Conservation (phyloP, 30 jellyfish, hydroid and myxozoan species). For the Morbakka virulenta region DNA sequence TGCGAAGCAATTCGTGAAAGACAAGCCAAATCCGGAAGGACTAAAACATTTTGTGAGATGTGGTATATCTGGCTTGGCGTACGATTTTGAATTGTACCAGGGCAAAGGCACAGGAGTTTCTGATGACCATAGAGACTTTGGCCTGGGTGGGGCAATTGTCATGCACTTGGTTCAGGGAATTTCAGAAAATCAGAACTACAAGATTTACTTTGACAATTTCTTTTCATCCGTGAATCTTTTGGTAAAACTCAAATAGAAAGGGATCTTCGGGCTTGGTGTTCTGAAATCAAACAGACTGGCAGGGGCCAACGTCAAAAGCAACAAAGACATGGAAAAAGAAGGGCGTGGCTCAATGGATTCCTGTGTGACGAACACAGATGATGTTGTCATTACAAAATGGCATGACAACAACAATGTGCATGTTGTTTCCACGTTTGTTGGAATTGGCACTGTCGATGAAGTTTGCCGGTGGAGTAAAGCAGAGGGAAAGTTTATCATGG, state of each 20-base stretch:
- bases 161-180: slow-evolving; percentile 13
- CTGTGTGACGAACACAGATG: too few species aligned
- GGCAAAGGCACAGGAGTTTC: slow-evolving; percentile 31
- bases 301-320: not conserved
- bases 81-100: slow-evolving; percentile 19
- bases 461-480: too few species aligned
- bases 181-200: not conserved
- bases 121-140: slow-evolving; percentile 12
- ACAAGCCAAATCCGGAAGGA: slow-evolving; percentile 28
- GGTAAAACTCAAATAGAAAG: not conserved
- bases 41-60: slow-evolving; percentile 16
- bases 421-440: too few species aligned
- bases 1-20: slow-evolving; percentile 15
- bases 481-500: too few species aligned
- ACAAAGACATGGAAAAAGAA: slow-evolving; percentile 1
- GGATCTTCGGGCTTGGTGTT: not conserved
- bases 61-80: slow-evolving; percentile 17
- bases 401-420: too few species aligned
- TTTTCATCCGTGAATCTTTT: slow-evolving; percentile 5
- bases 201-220: slow-evolving; percentile 8
- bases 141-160: slow-evolving; percentile 24
- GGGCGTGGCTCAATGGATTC: slow-evolving; percentile 13
- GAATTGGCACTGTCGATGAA: too few species aligned
- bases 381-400: too few species aligned
- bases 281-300: not conserved